Conservation (phyloP, 1,140 invertebrate genomes). For the Ctenoplectra terminalis region DNA sequence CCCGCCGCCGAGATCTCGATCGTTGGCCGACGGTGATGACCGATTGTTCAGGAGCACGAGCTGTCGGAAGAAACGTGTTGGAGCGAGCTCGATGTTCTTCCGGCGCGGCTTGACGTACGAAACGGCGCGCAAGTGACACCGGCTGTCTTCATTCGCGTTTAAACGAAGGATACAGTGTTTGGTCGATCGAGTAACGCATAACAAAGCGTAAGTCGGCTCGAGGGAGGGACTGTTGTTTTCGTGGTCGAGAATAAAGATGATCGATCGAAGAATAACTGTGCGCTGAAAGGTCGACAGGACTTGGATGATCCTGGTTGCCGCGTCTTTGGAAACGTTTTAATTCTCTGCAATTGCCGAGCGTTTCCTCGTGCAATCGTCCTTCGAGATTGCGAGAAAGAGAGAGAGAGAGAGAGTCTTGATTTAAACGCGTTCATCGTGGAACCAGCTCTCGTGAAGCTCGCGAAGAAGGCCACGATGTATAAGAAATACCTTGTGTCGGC, state of each 20-base stretch:
- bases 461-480: neutral
- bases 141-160: slow-evolving; percentile 13
- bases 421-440: neutral
- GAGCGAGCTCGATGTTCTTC: slow-evolving; percentile 62
- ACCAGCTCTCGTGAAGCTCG: no score
- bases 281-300: no score
- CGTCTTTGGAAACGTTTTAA: neutral
- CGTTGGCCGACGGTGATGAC: slow-evolving; percentile 56
- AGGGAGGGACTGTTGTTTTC: neutral
- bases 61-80: slow-evolving; percentile 51
- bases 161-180: slow-evolving; percentile 7
- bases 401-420: no score
- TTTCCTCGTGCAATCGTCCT: neutral
- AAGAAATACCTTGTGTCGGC: neutral
- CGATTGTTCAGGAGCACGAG: slow-evolving; percentile 46
- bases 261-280: neutral
- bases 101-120: slow-evolving; percentile 53
- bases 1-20: slow-evolving; percentile 63
- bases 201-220: neutral
- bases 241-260: neutral
- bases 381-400: neutral
- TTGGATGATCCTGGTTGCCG: neutral
- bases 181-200: neutral
- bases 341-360: neutral
- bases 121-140: slow-evolving; percentile 52